Conservation (phyloP, 2,797 vertebrate species). For the Cirrhinus mrigala region DNA sequence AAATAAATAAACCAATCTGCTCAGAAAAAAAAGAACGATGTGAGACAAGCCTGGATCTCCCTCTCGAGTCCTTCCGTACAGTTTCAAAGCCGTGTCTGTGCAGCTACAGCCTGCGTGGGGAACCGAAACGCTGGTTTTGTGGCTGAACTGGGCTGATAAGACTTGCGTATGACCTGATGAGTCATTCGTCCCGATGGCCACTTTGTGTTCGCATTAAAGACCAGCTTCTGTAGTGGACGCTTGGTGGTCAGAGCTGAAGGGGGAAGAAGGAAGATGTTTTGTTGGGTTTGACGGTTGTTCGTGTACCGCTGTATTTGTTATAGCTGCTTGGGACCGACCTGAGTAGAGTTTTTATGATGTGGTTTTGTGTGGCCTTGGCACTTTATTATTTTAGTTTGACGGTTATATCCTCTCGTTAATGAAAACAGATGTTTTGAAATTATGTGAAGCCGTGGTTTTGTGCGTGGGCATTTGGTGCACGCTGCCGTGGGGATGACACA, state of each 20-base stretch:
- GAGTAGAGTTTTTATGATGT: not conserved
- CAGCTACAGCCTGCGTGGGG: slow-evolving; percentile 30
- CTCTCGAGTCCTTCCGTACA: slow-evolving; percentile 68
- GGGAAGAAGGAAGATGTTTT: not conserved
- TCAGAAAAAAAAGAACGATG: slow-evolving; percentile 56
- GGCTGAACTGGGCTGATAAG: slow-evolving; percentile 62
- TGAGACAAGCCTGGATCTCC: slow-evolving; percentile 61
- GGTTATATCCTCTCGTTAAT: not conserved
- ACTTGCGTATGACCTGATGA: slow-evolving; percentile 68
- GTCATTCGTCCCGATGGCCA: slow-evolving; percentile 68
- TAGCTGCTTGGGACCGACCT: not conserved
- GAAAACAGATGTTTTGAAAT: slow-evolving; percentile 13
- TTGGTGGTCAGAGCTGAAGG: slow-evolving; percentile 34
- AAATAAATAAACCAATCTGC: slow-evolving; percentile 64
- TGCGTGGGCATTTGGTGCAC: not conserved
- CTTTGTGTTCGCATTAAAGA: slow-evolving; percentile 61
- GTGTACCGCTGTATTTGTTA: not conserved
- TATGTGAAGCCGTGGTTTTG: not conserved
- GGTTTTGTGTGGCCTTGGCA: not conserved
- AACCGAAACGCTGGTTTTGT: slow-evolving; percentile 66
- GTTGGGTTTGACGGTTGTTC: not conserved
- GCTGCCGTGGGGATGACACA: not conserved
- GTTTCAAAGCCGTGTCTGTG: slow-evolving; percentile 70
- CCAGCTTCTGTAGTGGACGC: slow-evolving; percentile 53
- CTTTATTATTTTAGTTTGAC: not conserved